Evolutionary conservation across 2,888 invertebrate species (phyloP).

Genomic region (Scrobipalpa atriplicella): DNA sequence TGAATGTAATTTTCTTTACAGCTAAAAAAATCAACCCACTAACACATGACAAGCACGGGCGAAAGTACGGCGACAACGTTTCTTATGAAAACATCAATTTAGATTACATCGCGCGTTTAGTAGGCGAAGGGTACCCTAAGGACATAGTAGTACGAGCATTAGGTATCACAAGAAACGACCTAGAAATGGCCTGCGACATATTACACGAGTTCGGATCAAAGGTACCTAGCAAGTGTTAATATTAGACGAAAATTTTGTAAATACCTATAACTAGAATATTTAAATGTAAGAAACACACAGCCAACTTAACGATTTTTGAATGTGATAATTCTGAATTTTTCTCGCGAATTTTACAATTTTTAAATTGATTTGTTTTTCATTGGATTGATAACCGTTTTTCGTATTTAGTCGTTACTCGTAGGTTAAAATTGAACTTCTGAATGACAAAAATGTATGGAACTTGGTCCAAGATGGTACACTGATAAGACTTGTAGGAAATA

Average conservation of each 20-base stretch:
- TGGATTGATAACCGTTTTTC: neutral
- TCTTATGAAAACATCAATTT: conserved; percentile 95
- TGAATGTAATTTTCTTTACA: conserved; percentile 40
- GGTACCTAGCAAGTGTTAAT: conserved; percentile 47
- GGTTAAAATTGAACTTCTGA: neutral
- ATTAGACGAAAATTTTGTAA: conserved; percentile 6
- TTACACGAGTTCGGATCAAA: conserved; percentile 92
- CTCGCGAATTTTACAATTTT: conserved; percentile 7
- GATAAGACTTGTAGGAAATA: too few relatives aligned
- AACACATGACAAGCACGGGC: conserved; percentile 77
- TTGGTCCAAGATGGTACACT: too few relatives aligned
- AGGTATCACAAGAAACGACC: conserved; percentile 95
- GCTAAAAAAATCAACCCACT: conserved; percentile 78
- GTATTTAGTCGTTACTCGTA: conserved; percentile 4
- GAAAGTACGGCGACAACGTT: conserved; percentile 79
- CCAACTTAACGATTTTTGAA: conserved; percentile 8
- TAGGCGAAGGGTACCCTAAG: conserved; percentile 94
- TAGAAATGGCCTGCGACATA: conserved; percentile 98
- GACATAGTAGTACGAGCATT: conserved; percentile 95
- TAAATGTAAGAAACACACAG: neutral
- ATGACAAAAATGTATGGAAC: neutral
- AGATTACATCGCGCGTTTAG: conserved; percentile 94
- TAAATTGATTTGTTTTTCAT: neutral
- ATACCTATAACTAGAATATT: neutral
- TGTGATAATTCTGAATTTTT: conserved; percentile 12